Percentiles rank a stretch among this genome's conserved stretches.
Evolutionary conservation across 2,888 invertebrate species (phyloP).

Genomic region (Archaeoteleia sp.): DNA sequence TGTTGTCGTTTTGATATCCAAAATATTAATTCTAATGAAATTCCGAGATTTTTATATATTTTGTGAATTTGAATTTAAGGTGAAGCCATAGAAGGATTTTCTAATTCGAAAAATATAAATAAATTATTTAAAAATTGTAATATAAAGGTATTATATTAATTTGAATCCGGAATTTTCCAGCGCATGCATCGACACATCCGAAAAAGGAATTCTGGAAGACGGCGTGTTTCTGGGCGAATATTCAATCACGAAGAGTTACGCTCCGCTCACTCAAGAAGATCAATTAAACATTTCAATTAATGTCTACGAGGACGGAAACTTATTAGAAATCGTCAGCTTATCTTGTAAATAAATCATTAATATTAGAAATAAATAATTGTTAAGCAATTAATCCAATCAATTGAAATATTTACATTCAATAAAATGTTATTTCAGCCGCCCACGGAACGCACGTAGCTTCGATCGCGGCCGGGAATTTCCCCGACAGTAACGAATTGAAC

Average conservation of each 20-base stretch:
- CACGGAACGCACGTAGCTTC: slow-evolving; percentile 99
- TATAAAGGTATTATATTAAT: neutral
- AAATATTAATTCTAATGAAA: slow-evolving; percentile 7
- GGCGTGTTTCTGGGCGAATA: slow-evolving; percentile 89
- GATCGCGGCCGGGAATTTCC: slow-evolving; percentile 94
- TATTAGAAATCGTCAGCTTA: slow-evolving; percentile 94
- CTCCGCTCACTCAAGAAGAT: slow-evolving; percentile 85
- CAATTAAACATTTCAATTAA: slow-evolving; percentile 93
- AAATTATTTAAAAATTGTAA: slow-evolving; percentile 2
- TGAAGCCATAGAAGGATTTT: too few relatives aligned
- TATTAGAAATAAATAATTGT: slow-evolving; percentile 23
- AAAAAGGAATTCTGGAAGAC: slow-evolving; percentile 86
- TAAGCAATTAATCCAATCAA: too few relatives aligned
- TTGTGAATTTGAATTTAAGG: slow-evolving; percentile 16
- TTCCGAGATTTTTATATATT: neutral
- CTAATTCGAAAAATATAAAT: too few relatives aligned
- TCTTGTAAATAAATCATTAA: slow-evolving; percentile 84
- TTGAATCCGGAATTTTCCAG: slow-evolving; percentile 72
- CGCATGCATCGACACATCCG: slow-evolving; percentile 89
- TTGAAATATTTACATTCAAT: too few relatives aligned
- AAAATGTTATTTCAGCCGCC: slow-evolving; percentile 83
- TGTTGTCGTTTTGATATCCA: neutral
- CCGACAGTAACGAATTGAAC: slow-evolving; percentile 89
- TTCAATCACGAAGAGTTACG: slow-evolving; percentile 85
- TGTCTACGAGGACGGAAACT: slow-evolving; percentile 92